Evolutionary conservation across 2,113 vertebrate species (phyloP), one percentile per base, ranked within the genome.

Genomic region (Cynocephalus volans): DNA sequence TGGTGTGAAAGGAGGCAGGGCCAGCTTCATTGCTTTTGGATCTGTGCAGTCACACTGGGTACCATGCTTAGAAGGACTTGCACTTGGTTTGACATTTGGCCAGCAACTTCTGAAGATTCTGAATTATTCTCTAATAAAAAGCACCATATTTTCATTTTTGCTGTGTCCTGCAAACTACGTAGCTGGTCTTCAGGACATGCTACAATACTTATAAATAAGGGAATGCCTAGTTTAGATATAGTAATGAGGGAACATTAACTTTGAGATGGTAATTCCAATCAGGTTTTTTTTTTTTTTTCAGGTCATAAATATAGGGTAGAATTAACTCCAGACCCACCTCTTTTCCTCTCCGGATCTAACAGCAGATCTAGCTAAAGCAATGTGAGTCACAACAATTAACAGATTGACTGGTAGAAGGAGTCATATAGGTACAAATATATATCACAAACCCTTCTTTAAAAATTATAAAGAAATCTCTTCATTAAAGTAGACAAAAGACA

Each of bases 31-130:
- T 8, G 6, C 8, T n/a, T 9, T 7, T 9, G 5, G 10, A 11
- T 7, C 31, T 19, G 18, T 45, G 4, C 8, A 11, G 7, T 48
- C 1, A 0, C 19, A 36, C 17, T n/a, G 14, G 28, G 5, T 19
- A 11, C 24, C 13, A 0, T 41, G 28, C 19, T 73, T 26, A 31
- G 21, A n/a, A 45, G 12, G 3, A 0, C 12, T 7, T 8, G 6
- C 19, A 31, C 56, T 88, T n/a, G 15, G 12, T 8, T 64, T 6
- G n/a, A 24, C 12, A 50, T 6, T 83, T 48, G 85, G 6, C 0
- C 54, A 19, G 6, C 0, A 33, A 23, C 9, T 81, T 48, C 26
- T 33, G 2, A 21, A 72, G 56, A 76, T 65, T 33, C 2, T 41
- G 5, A 84, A 48, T 67, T 19, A 28, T 58, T 79, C 80, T 36